phyloP scores from a whole-genome alignment of 1,140 invertebrate species.

The Pissodes strobi region DNA sequence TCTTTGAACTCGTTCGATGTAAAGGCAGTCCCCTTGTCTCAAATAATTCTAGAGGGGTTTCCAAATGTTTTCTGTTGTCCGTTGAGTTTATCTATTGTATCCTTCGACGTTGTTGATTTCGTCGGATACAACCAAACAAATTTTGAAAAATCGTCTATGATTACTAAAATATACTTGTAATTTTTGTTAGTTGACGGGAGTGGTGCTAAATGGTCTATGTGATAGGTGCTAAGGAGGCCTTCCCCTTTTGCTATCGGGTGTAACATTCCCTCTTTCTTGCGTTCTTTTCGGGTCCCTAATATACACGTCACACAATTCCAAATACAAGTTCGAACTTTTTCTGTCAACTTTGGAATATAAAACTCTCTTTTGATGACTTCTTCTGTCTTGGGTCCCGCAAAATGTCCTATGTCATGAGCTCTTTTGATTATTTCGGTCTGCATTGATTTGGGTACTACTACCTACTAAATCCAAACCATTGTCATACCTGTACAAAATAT shows the following conservation, averaged over 20 bases:
- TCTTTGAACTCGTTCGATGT: too few species aligned
- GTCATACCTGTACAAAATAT: too few species aligned
- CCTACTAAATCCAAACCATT: too few species aligned
- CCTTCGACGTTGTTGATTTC: conserved; percentile 43
- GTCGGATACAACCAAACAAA: too few species aligned
- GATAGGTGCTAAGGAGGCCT: conserved; percentile 43
- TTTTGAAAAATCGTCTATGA: conserved; percentile 55
- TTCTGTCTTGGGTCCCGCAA: too few species aligned
- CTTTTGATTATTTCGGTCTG: too few species aligned
- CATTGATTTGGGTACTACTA: too few species aligned
- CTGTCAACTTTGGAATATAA: too few species aligned
- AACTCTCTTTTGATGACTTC: too few species aligned
- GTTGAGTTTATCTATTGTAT: conserved; percentile 41
- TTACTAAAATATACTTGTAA: conserved; percentile 54
- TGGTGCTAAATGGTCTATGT: conserved; percentile 54
- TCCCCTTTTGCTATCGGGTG: conserved; percentile 40
- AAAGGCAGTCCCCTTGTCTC: conserved; percentile 53
- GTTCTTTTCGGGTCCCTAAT: conserved; percentile 49
- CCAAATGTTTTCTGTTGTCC: conserved; percentile 44
- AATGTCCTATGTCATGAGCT: too few species aligned
- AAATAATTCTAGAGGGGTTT: conserved; percentile 49
- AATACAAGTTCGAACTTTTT: too few species aligned
- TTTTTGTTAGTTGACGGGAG: conserved; percentile 43
- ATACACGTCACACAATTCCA: too few species aligned
- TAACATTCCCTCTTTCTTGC: conserved; percentile 52